Percentiles rank a stretch among this genome's conserved stretches.
Evolutionary conservation across 2,888 invertebrate genomes (phyloP).

Genomic region (Leptodirus hochenwartii): DNA sequence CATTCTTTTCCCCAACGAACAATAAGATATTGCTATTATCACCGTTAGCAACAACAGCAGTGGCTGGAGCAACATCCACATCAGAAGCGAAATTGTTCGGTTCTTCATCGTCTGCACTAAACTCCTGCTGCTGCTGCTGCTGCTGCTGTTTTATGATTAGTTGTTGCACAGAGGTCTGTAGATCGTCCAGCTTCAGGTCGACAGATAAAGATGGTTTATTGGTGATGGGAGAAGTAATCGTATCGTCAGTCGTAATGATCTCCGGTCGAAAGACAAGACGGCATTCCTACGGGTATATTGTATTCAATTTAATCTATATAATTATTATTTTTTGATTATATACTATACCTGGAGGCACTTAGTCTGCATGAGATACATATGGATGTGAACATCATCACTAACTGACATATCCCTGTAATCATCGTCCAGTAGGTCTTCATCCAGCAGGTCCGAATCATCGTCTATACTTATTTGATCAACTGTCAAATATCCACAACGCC

Average conservation of each 20-base stretch:
- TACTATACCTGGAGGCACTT: no score
- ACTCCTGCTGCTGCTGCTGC: constrained; percentile 21
- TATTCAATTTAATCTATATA: constrained; percentile 42
- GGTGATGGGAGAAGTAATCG: constrained; percentile 10
- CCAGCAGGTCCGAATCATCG: constrained; percentile 38
- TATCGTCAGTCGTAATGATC: constrained; percentile 1
- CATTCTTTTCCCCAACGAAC: no score
- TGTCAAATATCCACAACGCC: no score
- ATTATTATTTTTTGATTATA: constrained; percentile 14
- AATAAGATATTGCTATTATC: no score
- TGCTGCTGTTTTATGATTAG: constrained; percentile 22
- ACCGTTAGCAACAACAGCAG: no score
- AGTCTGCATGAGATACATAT: no score
- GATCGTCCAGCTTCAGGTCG: constrained; percentile 20
- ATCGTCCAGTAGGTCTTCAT: constrained; percentile 36
- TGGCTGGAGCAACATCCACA: no score
- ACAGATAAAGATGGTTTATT: constrained; percentile 15
- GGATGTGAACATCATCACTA: no score
- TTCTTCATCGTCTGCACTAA: no score
- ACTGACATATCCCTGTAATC: constrained; percentile 26
- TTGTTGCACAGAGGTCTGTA: constrained; percentile 24
- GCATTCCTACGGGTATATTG: constrained; percentile 75
- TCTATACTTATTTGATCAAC: no score
- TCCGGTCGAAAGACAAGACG: no score
- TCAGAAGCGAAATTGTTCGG: constrained; percentile 7